Evolutionary conservation across 2,113 vertebrate genomes (phyloP).

Genomic region (Vulpes vulpes): DNA sequence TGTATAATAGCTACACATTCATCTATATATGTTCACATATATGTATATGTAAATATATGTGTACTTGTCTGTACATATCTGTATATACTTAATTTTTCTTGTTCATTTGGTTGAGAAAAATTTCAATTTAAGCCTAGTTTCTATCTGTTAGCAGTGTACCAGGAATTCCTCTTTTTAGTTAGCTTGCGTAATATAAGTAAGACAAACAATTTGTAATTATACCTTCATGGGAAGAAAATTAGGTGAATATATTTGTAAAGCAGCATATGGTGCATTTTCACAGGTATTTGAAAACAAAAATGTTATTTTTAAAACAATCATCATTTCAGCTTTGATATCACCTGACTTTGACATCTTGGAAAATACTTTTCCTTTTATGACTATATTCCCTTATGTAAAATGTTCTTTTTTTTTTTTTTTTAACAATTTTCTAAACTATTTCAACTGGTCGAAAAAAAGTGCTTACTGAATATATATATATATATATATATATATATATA

Average conservation of each 20-base stretch:
- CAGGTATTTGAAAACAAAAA: constrained; percentile 5
- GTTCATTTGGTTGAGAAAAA: constrained; percentile 16
- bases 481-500: too few species aligned
- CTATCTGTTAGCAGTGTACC: not conserved
- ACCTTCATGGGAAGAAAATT: not conserved
- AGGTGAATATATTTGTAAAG: not conserved
- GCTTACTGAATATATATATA: not conserved
- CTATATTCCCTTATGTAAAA: not conserved
- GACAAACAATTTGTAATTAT: not conserved
- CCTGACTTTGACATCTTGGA: not conserved
- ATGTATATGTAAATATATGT: not conserved
- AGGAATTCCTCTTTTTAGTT: not conserved
- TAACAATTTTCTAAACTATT: not conserved
- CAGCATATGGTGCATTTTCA: not conserved
- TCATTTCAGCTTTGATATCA: constrained; percentile 12
- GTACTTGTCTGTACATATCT: not conserved
- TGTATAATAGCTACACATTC: too few species aligned
- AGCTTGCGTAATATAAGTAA: not conserved
- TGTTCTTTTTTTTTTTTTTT: not conserved
- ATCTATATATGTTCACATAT: not conserved
- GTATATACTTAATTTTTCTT: constrained; percentile 34
- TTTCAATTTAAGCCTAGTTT: not conserved
- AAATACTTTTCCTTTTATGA: not conserved
- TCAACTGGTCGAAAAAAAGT: not conserved
- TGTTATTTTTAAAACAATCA: not conserved